Evolutionary conservation across 2,888 invertebrate genomes (phyloP).

Genomic region (Crepidodera aurea): DNA sequence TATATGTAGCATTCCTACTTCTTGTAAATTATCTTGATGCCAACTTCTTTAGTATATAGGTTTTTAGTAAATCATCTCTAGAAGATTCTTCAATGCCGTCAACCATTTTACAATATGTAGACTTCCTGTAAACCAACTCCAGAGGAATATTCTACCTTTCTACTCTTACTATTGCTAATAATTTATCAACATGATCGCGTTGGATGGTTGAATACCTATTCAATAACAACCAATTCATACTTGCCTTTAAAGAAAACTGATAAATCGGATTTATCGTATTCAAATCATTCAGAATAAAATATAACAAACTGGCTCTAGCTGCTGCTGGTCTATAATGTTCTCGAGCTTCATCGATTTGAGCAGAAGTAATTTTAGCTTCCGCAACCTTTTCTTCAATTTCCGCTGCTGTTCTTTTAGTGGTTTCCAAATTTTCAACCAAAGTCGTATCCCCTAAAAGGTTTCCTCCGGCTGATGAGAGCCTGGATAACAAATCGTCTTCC

Average conservation of each 20-base stretch:
- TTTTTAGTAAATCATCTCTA: no score
- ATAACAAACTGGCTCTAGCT: constrained; percentile 89
- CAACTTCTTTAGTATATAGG: no score
- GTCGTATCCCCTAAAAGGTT: constrained; percentile 95
- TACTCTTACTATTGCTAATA: no score
- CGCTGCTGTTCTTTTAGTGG: constrained; percentile 93
- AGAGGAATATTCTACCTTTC: no score
- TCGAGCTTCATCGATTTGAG: constrained; percentile 91
- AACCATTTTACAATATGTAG: no score
- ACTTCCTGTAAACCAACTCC: no score
- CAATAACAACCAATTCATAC: no score
- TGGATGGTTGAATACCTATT: no score
- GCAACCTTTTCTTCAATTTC: constrained; percentile 94
- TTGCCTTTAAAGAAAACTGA: constrained; percentile 93
- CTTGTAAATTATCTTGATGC: no score
- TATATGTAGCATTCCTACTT: no score
- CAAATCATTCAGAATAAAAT: constrained; percentile 94
- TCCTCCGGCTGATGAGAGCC: constrained; percentile 90
- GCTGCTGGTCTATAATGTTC: constrained; percentile 90
- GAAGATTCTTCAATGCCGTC: no score
- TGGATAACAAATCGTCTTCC: constrained; percentile 91
- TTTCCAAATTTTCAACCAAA: constrained; percentile 94
- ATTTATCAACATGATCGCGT: no score
- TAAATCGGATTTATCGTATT: constrained; percentile 97
- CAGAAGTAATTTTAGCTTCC: constrained; percentile 91